A percentile compares a stretch with the other conserved stretches of the same genome.
These are phyloP conservation scores for Theropithecus gelada DNA, from an alignment of 2,113 vertebrate species.

Conservation along the genomic window DNA sequence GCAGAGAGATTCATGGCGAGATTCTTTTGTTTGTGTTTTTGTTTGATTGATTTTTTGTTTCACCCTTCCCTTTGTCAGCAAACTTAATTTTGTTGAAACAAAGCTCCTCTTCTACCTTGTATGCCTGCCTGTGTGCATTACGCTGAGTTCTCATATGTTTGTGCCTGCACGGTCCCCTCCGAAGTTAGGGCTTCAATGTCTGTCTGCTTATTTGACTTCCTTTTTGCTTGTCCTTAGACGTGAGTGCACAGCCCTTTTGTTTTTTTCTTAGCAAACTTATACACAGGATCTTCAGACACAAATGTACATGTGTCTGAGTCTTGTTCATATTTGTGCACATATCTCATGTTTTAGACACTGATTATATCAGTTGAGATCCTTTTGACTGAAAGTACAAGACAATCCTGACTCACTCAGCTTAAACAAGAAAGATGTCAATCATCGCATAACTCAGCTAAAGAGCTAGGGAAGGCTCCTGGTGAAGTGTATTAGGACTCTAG, in stretches of 20 bases:
- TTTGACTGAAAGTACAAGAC: background rate
- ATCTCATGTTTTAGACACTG: background rate
- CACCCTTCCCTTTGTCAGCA: background rate
- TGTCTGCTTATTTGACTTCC: background rate
- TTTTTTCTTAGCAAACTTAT: background rate
- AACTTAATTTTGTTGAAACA: background rate
- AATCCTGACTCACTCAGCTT: background rate
- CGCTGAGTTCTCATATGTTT: background rate
- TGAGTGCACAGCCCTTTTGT: background rate
- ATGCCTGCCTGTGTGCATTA: background rate
- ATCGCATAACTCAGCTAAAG: background rate
- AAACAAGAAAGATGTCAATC: background rate
- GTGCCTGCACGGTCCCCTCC: background rate
- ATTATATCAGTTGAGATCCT: background rate
- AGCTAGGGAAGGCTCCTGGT: background rate
- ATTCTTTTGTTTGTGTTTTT: background rate
- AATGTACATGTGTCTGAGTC: background rate
- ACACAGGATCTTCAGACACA: background rate
- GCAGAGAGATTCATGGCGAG: background rate
- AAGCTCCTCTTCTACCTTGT: background rate
- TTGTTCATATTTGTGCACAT: background rate
- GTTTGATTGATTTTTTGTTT: background rate
- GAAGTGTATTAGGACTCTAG: too few relatives aligned
- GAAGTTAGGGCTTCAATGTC: background rate
- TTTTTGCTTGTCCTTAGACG: background rate